Base-by-base conservation (phyloP, 2,797 vertebrate species). In the Hirundo rustica region DNA sequence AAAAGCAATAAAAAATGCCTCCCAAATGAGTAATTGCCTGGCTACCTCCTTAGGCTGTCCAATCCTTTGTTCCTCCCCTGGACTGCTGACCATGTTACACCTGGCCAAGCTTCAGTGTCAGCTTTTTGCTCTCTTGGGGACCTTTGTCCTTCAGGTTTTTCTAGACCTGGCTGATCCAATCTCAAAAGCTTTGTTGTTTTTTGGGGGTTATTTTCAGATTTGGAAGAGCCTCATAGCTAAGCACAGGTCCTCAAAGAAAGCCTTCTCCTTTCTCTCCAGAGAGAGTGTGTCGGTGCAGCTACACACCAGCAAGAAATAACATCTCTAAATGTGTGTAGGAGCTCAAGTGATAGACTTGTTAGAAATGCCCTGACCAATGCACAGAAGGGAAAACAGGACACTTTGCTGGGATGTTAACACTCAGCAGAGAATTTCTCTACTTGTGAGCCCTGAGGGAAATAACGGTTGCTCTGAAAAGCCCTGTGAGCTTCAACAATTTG, bases 81-180 rank as follows among this genome's bases (percentile, higher is more conserved):
- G 51, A 66, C 77, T 70, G 64, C 83, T 93, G 88, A 81, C 90
- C 85, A 2, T 84, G 55, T 73, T 70, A 76, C 17, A 92, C 48
- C 86, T 92, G 91, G 73, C 66, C 82, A 89, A 88, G 58, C 78
- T 80, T 94, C 40, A 44, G 66, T 5, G 5, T 93, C 84, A 96
- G 84, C 81, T 85, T 85, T 96, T 94, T 68, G 44, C 42, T 30
- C 57, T 85, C 13, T 16, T 82, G 68, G 54, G 81, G 68, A 85
- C 75, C 68, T 95, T 85, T 83, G 61, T 93, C 75, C 57, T 89
- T 77, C 75, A 85, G 30, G 65, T 90, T 87, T 94, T 91, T 89
- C 90, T 82, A 73, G 40, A 67, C 44, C 32, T 76, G 48, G 27
- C 67, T 92, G 84, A 74, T 91, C 45, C 7, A 9, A 85, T 94